Base-by-base conservation (phyloP, 2,888 invertebrate species). In the Punctoribates punctum region DNA sequence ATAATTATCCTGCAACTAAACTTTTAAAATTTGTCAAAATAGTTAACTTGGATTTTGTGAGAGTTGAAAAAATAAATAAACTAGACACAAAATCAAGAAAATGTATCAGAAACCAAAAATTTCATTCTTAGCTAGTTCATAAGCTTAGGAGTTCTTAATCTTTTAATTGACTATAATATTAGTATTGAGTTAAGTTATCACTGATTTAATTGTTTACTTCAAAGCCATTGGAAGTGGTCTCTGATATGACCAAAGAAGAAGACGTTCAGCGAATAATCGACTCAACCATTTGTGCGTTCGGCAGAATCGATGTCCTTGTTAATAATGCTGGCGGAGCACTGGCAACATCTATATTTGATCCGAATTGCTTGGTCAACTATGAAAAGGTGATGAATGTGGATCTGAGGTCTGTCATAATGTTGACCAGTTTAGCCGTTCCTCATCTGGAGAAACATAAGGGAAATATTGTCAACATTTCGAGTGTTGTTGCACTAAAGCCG, bases 261-360 rank as follows among this genome's bases (percentile, higher is more conserved):
- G 75, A 76, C 27, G 29, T n/a, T 0, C 29, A 76, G 38, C 75
- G 75, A 17, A 57, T 76, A 8, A 54, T 76, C 9, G 27, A 76
- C 11, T 27, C 29, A 20, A 62, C 62, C 17, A 60, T 76, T n/a
- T 0, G 9, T 2, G 15, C 17, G 23, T 76, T 73, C 29, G 46
- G 46, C 67, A 83, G 88, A 85, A 83, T 93, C 60, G 91, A 93
- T 82, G 87, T 93, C 77, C 85, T 93, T 48, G 88, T 93, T 0
- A 91, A 91, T 82, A 93, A 93, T 84, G 92, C 92, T 0, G 93
- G 92, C 0, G 85, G 91, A 74, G 90, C 91, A 11, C 93, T 93
- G 83, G 85, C 92, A 78, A 90, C 90, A 0, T 80, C 83, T 25
- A 92, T 90, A 89, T 88, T 89, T 78, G 85, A 89, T 38, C 54